phyloP scores from a whole-genome alignment of 2,888 invertebrate species.

The Clepsis dumicolana region DNA sequence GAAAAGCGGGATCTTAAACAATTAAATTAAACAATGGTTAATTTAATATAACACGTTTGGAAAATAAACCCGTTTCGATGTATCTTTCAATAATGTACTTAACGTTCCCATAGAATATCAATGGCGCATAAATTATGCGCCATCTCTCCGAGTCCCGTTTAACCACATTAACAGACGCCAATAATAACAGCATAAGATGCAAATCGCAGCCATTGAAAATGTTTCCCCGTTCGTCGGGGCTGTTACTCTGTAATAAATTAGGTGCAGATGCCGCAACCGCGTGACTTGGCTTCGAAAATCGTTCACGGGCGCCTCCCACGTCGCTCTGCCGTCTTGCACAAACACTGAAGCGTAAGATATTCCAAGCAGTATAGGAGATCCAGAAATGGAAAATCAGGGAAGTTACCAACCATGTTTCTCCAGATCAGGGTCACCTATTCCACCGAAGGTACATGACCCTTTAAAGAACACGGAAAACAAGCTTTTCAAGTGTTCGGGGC shows the following conservation, averaged over 20 bases:
- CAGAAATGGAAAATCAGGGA: constrained; percentile 46
- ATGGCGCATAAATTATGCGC: constrained; percentile 31
- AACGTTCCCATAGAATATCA: constrained; percentile 20
- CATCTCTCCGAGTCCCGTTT: constrained; percentile 32
- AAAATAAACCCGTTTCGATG: not conserved
- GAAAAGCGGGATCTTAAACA: not conserved
- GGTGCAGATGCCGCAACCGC: constrained; percentile 63
- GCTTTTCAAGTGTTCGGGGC: not conserved
- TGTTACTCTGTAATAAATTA: constrained; percentile 66
- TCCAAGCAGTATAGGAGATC: constrained; percentile 44
- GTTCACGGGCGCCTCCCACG: constrained; percentile 51
- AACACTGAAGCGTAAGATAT: constrained; percentile 37
- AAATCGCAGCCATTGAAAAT: constrained; percentile 62
- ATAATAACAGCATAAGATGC: constrained; percentile 53
- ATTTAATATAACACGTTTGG: not conserved
- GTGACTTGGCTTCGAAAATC: constrained; percentile 57
- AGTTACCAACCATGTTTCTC: constrained; percentile 45
- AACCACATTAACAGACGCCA: constrained; percentile 41
- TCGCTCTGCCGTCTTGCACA: constrained; percentile 42
- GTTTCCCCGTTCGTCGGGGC: constrained; percentile 46
- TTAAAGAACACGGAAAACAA: constrained; percentile 16
- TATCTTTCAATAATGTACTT: constrained; percentile 26
- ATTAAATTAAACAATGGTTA: not conserved
- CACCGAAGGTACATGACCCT: constrained; percentile 34
- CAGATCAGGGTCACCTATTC: constrained; percentile 45